These are phyloP conservation scores for Holotrichia oblita DNA, from an alignment of 1,140 invertebrate genomes.

Conservation along the genomic window DNA sequence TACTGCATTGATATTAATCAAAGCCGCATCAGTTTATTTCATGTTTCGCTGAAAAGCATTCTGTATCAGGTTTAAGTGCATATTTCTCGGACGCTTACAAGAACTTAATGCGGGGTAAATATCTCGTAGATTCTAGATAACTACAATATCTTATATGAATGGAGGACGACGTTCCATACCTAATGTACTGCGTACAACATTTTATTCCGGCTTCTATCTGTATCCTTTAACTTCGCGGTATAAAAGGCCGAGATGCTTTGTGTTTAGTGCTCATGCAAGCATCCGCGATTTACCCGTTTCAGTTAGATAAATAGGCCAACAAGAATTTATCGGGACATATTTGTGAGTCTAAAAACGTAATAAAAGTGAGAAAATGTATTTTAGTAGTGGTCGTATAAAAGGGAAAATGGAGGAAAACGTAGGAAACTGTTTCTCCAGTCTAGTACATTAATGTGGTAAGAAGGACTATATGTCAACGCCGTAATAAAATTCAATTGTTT, in stretches of 20 bases:
- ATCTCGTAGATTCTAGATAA: not conserved
- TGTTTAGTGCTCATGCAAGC: not conserved
- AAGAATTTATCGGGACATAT: slow-evolving; percentile 2
- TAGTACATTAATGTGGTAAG: not conserved
- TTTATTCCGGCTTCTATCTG: not conserved
- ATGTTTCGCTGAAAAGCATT: not conserved
- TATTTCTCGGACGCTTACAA: not conserved
- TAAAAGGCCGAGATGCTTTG: not conserved
- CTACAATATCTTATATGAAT: not conserved
- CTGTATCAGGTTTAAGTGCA: not conserved
- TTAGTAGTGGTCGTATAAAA: not conserved
- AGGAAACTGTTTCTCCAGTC: not conserved
- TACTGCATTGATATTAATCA: not conserved
- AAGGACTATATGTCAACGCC: not conserved
- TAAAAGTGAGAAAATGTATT: not conserved
- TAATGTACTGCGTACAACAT: not conserved
- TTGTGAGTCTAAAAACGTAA: slow-evolving; percentile 13
- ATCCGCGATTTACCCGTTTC: not conserved
- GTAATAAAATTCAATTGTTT: not conserved
- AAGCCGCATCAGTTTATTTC: not conserved
- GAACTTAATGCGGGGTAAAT: not conserved
- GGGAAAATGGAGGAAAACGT: not conserved
- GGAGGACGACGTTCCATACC: not conserved
- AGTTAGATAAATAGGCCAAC: slow-evolving; percentile 15
- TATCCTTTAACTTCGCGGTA: not conserved